These are phyloP conservation scores for Thaumetopoea pityocampa DNA, from an alignment of 1,140 invertebrate genomes.

Conservation along the genomic window DNA sequence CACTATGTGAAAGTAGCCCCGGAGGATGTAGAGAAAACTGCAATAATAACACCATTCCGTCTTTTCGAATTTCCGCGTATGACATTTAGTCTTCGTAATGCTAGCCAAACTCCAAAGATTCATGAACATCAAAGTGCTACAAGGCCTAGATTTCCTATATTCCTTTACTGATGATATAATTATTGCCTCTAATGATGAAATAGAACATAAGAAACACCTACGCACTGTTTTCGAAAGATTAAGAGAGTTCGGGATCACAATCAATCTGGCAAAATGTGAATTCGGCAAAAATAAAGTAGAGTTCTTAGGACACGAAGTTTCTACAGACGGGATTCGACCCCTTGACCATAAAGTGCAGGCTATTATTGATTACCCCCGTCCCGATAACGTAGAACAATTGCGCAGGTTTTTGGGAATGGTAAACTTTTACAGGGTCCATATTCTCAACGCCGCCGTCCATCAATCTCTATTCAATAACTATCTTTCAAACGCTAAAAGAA, in stretches of 20 bases:
- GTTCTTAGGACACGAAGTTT: slow-evolving; percentile 11
- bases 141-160: slow-evolving; percentile 8
- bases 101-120: slow-evolving; percentile 11
- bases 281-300: slow-evolving; percentile 11
- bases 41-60: slow-evolving; percentile 23
- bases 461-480: slow-evolving; percentile 34
- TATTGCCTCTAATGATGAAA: slow-evolving; percentile 1
- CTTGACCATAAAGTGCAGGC: slow-evolving; percentile 19
- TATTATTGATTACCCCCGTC: slow-evolving; percentile 24
- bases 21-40: slow-evolving; percentile 20
- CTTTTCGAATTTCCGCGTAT: slow-evolving; percentile 24
- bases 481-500: slow-evolving; percentile 34
- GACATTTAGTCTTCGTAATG: slow-evolving; percentile 34
- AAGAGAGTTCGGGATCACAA: slow-evolving; percentile 9
- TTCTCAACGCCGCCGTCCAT: slow-evolving; percentile 27
- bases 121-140: slow-evolving; percentile 8
- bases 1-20: slow-evolving; percentile 7
- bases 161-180: slow-evolving; percentile 23
- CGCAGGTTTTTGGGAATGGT: slow-evolving; percentile 42
- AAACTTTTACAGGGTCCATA: slow-evolving; percentile 26
- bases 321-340: slow-evolving; percentile 1
- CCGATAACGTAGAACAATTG: slow-evolving; percentile 27
- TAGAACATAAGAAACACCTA: neutral
- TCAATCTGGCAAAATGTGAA: slow-evolving; percentile 14
- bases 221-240: neutral